Percentiles rank a stretch among this genome's conserved stretches.
phyloP scores from a whole-genome alignment of 2,797 vertebrate species.

The Rhodeus uyekii region DNA sequence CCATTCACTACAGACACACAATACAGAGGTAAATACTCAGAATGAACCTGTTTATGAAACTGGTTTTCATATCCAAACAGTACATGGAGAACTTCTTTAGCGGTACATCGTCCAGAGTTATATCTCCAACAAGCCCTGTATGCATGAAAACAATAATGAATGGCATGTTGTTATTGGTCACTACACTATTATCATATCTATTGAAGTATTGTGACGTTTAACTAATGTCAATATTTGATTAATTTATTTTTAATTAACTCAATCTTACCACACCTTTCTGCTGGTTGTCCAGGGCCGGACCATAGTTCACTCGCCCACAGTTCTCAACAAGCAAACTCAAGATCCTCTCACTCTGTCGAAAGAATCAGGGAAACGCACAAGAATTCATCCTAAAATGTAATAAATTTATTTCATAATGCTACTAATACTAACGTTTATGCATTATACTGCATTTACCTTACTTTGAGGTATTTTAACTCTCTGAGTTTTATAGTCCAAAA shows the following conservation, averaged over 20 bases:
- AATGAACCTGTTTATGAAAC: conserved; percentile 83
- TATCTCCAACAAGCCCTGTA: conserved; percentile 87
- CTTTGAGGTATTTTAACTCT: conserved; percentile 77
- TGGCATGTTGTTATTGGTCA: not conserved
- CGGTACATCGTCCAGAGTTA: conserved; percentile 81
- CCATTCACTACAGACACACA: not conserved
- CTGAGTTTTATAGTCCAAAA: conserved; percentile 81
- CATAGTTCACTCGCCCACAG: conserved; percentile 91
- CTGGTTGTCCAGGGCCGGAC: conserved; percentile 82
- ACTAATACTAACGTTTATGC: too few relatives aligned
- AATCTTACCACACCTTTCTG: conserved; percentile 81
- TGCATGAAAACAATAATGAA: conserved; percentile 38
- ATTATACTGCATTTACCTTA: conserved; percentile 78
- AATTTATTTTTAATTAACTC: not conserved
- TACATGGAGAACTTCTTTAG: conserved; percentile 88
- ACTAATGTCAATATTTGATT: not conserved
- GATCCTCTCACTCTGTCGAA: conserved; percentile 76
- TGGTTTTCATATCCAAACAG: conserved; percentile 87
- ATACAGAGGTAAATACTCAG: not conserved
- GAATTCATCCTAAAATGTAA: not conserved
- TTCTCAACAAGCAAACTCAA: conserved; percentile 91
- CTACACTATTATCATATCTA: not conserved
- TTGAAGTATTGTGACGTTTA: not conserved
- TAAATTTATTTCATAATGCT: too few relatives aligned
- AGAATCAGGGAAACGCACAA: conserved; percentile 22